Base-by-base conservation (phyloP, 1,140 invertebrate genomes). In the Calephelis virginiensis region DNA sequence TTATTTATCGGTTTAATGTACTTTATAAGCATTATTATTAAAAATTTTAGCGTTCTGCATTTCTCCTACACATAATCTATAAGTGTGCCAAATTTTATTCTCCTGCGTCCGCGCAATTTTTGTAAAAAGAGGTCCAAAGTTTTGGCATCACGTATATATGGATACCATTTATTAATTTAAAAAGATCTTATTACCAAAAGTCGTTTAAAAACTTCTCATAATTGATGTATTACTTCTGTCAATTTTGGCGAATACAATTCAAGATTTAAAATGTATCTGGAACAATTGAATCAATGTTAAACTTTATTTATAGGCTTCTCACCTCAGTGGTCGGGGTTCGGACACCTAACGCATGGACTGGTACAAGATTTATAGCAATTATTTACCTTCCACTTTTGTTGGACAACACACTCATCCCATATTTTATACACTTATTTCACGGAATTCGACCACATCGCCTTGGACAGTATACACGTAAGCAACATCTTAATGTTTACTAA, bases 401-500 rank as follows among this genome's bases (percentile, higher is more conserved):
- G 61, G 56, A 63, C 71, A 62, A 61, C 74, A 70, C 75, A 72
- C 80, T 69, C 70, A 78, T 74, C 71, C 75, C 76, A 80, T 86
- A 83, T 82, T 79, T 79, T 73, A 82, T 77, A 73, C 69, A 56
- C 10, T 56, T 72, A 81, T 82, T 90, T 88, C 85, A 83, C 75
- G 78, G 83, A 90, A 90, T 78, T 68, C 72, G 70, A 65, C 66
- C 76, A 69, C 73, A 80, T 81, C 73, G 76, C 66, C 69, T 64
- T 70, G 71, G 74, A 82, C 81, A 87, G 80, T 81, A 86, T 77
- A 84, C 83, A 85, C 86, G 83, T 88, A 88, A 87, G 88, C 86
- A 90, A 90, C 86, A 90, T 90, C 88, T 90, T 89, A 90, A 90
- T 90, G 86, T 89, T 87, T 87, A 88, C 88, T 89, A 89, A 90